Conservation (phyloP, 2,113 vertebrate genomes). For the Dromaius novaehollandiae region DNA sequence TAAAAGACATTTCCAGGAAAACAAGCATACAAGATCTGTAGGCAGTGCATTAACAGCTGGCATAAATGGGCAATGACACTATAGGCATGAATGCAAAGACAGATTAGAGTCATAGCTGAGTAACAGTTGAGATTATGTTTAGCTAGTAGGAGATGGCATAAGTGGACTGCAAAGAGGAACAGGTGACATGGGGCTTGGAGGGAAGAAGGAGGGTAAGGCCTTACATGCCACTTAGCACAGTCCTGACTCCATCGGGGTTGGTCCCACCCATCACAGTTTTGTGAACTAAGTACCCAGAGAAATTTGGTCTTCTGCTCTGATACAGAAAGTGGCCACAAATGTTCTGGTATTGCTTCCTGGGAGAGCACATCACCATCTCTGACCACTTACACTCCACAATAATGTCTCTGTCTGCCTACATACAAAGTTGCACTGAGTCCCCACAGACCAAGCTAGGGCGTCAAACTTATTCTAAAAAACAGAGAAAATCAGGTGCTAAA, state of each 20-base stretch:
- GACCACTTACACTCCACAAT: background rate
- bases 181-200: accelerated
- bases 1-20: background rate
- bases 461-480: background rate
- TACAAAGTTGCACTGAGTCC: background rate
- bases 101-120: background rate
- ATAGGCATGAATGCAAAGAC: background rate
- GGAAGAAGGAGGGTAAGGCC: background rate
- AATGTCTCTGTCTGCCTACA: background rate
- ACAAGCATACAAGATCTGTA: background rate
- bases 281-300: background rate
- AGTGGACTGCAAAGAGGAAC: background rate
- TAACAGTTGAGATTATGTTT: background rate
- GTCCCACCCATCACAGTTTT: background rate
- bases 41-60: background rate
- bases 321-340: background rate
- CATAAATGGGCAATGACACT: background rate
- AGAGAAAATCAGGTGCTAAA: background rate
- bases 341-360: background rate
- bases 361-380: background rate
- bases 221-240: background rate
- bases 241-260: background rate
- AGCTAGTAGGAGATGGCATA: background rate
- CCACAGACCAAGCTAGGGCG: background rate
- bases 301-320: background rate